These are phyloP conservation scores for Hirtodrosophila confusa DNA, from an alignment of 2,888 invertebrate genomes.

Conservation along the genomic window DNA sequence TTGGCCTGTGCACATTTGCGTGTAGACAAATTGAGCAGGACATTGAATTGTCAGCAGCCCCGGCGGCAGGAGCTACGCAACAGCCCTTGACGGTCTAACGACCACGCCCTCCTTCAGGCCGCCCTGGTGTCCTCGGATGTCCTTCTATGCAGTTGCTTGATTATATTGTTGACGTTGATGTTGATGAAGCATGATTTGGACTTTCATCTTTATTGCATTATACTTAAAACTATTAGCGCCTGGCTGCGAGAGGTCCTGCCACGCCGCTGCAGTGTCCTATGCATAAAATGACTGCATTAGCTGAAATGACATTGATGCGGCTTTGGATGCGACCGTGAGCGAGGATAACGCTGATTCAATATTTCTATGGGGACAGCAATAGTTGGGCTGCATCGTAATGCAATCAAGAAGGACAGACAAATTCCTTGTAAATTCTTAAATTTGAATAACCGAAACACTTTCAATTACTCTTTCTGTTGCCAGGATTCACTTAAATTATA, in stretches of 20 bases:
- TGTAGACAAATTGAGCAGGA: constrained; percentile 79
- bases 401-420: no score
- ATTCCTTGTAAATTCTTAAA: no score
- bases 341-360: constrained; percentile 41
- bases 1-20: constrained; percentile 61
- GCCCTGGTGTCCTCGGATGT: constrained; percentile 13
- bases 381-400: constrained; percentile 13
- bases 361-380: constrained; percentile 50
- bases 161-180: constrained; percentile 79
- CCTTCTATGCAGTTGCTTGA: constrained; percentile 61
- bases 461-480: no score
- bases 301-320: constrained; percentile 60
- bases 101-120: constrained; percentile 17
- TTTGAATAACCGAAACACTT: constrained; percentile 6
- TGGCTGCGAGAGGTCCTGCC: constrained; percentile 28
- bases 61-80: constrained; percentile 55
- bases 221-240: constrained; percentile 80
- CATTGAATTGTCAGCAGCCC: constrained; percentile 76
- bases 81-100: constrained; percentile 59
- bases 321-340: constrained; percentile 21
- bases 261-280: constrained; percentile 21
- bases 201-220: constrained; percentile 81
- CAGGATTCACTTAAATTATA: not conserved
- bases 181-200: constrained; percentile 79
- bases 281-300: constrained; percentile 60